Conservation (phyloP, 2,797 vertebrate species). For the Eurystomus glaucurus region DNA sequence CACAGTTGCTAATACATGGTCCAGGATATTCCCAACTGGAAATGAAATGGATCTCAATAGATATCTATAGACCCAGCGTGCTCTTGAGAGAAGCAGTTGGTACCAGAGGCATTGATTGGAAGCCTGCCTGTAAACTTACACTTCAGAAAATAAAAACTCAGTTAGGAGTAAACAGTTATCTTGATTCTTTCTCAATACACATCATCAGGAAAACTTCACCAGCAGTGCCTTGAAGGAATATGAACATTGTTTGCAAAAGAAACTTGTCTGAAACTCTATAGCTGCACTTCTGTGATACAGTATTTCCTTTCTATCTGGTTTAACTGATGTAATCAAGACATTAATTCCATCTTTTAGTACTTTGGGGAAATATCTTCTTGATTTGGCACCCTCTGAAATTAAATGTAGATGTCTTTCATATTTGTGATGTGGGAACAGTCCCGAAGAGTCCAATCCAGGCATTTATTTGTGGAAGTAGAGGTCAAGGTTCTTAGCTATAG, state of each 20-base stretch:
- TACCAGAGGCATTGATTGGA: not conserved
- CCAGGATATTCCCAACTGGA: not conserved
- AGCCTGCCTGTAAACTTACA: not conserved
- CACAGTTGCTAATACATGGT: not conserved
- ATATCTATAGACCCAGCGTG: not conserved
- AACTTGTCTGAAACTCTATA: not conserved
- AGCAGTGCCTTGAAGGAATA: not conserved
- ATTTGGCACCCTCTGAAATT: not conserved
- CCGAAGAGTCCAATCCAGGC: not conserved
- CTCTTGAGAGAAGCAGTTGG: not conserved
- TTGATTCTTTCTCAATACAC: not conserved
- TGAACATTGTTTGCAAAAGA: not conserved
- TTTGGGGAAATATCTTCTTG: not conserved
- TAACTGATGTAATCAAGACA: not conserved
- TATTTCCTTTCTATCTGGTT: not conserved
- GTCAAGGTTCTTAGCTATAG: not conserved
- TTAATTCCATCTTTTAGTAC: not conserved
- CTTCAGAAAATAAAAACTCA: not conserved
- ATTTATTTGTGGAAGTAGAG: not conserved
- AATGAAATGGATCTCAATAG: not conserved
- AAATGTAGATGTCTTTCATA: accelerated
- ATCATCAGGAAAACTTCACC: not conserved
- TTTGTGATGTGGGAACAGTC: not conserved
- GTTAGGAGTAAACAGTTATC: not conserved
- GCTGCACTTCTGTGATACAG: not conserved